Conservation (phyloP, 1,140 invertebrate genomes). For the Apis cerana region DNA sequence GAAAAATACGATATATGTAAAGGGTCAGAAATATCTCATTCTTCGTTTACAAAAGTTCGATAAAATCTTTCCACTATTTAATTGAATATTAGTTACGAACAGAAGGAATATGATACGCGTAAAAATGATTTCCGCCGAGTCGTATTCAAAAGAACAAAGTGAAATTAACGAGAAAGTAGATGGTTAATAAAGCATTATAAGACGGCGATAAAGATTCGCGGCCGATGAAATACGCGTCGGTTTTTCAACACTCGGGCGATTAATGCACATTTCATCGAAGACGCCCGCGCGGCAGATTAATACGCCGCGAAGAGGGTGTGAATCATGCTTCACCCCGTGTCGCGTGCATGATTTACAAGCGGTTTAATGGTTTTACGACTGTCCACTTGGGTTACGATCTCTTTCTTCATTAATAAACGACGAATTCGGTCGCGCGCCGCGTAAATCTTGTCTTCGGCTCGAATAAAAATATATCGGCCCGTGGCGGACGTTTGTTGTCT, state of each 20-base stretch:
- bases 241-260: slow-evolving; percentile 51
- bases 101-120: background rate
- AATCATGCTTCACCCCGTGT: slow-evolving; percentile 62
- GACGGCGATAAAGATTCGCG: slow-evolving; percentile 24
- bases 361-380: slow-evolving; percentile 64
- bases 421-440: slow-evolving; percentile 7
- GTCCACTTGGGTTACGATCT: slow-evolving; percentile 51
- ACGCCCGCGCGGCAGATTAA: slow-evolving; percentile 58
- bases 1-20: too few relatives aligned
- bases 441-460: slow-evolving; percentile 31
- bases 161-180: background rate
- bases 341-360: slow-evolving; percentile 60
- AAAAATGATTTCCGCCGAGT: background rate
- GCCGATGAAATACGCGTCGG: slow-evolving; percentile 39
- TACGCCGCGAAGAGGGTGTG: slow-evolving; percentile 58
- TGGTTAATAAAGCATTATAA: background rate
- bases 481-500: background rate
- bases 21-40: too few relatives aligned
- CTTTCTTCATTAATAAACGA: slow-evolving; percentile 52
- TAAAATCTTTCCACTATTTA: too few relatives aligned
- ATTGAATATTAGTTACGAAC: too few relatives aligned
- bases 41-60: too few relatives aligned
- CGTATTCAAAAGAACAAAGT: slow-evolving; percentile 15
- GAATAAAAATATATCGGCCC: slow-evolving; percentile 33
- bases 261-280: slow-evolving; percentile 65